A percentile compares a stretch with the other conserved stretches of the same genome.
phyloP scores from a whole-genome alignment of 2,113 vertebrate species.

The Apodemus speciosus region DNA sequence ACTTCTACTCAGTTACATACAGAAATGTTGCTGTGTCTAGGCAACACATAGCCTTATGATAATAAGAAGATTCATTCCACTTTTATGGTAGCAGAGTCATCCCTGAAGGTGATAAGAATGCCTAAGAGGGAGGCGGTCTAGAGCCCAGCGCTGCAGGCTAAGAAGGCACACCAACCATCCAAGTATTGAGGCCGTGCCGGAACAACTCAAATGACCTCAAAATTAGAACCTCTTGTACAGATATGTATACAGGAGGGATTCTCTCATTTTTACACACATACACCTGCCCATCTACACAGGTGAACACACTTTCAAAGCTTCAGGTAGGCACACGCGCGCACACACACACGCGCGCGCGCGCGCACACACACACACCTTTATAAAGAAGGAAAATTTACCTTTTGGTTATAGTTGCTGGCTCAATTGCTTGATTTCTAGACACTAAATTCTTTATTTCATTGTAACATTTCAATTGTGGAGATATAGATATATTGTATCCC shows the following conservation, averaged over 20 bases:
- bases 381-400: constrained; percentile 28
- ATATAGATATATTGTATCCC: not conserved
- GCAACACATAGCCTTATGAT: not conserved
- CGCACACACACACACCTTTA: not conserved
- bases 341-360: not conserved
- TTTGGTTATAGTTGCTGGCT: not conserved
- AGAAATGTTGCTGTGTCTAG: not conserved
- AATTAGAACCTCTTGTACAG: not conserved
- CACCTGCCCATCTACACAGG: not conserved
- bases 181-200: not conserved
- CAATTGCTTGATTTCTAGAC: not conserved
- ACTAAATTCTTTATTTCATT: constrained; percentile 37
- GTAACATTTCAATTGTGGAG: constrained; percentile 3
- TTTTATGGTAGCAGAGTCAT: not conserved
- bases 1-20: not conserved
- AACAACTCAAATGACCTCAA: not conserved
- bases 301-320: not conserved
- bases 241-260: not conserved
- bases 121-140: not conserved
- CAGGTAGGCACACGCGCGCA: not conserved
- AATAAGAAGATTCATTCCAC: not conserved
- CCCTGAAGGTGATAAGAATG: not conserved
- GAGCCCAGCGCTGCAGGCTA: not conserved
- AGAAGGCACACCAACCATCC: not conserved
- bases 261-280: not conserved